Base-by-base conservation (phyloP, 2,113 vertebrate species). In the Carassius auratus region DNA sequence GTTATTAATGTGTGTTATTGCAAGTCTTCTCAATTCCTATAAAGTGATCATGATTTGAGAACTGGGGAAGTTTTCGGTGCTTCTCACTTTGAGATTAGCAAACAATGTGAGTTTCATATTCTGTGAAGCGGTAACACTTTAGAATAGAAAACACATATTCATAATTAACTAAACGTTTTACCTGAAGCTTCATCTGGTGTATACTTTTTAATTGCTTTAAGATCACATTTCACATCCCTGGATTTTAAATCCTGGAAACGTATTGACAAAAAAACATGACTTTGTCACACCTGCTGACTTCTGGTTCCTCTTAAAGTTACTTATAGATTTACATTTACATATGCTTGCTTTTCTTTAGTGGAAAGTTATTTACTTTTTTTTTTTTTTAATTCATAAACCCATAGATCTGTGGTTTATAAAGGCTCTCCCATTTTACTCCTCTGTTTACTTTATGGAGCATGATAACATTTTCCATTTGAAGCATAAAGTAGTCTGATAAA, bases 401-500 rank as follows among this genome's bases (percentile, higher is more conserved):
- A 30, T 80, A 7, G n/a, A 64, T 64, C 38, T 80, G 8, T 64
- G 14, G 38, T 48, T n/a, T 75, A 30, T 62, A 38, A 55, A 74
- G 15, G 42, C n/a, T 79, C 45, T 38, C 10, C 13, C 3, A 15
- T 74, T 59, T 74, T 48, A 74, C 45, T 73, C 61, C 50, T 50
- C 23, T 36, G 38, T 62, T 87, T 52, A 61, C 42, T 21, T 55
- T 45, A 23, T 48, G 84, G 66, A 55, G 36, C 8, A 5, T 8
- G 17, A 45, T 21, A 45, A 36, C 42, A 57, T 9, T 50, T 78
- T 74, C 21, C 14, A 80, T 61, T 33, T 79, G 12, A 61, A 36
- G 9, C 77, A 26, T 81, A 45, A 62, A 88, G 42, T 30, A 50
- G 83, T 87, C 71, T 69, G 73, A 87, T 84, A 76, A 78, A 91